Evolutionary conservation across 2,888 invertebrate genomes (phyloP).

Genomic region (Leptinotarsa haldemani): DNA sequence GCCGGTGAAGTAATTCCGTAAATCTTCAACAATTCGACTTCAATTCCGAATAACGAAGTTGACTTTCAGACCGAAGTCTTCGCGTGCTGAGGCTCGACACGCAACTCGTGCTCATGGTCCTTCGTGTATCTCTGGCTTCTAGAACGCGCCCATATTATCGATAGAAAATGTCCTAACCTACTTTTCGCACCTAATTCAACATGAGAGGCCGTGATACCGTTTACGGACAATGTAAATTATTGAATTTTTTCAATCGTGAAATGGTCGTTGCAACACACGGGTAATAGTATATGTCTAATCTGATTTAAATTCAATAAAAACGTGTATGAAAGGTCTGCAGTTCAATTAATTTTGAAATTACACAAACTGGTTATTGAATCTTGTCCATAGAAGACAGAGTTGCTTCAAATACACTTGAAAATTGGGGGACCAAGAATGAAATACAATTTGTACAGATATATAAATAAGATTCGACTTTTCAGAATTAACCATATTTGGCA

Average conservation of each 20-base stretch:
- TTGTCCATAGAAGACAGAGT: no score
- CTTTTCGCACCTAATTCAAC: conserved; percentile 48
- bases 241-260: conserved; percentile 8
- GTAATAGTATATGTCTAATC: not conserved
- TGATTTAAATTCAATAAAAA: conserved; percentile 14
- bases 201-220: conserved; percentile 21
- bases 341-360: not conserved
- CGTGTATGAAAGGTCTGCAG: not conserved
- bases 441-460: no score
- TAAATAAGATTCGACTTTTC: no score
- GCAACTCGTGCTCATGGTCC: conserved; percentile 46
- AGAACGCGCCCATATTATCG: conserved; percentile 47
- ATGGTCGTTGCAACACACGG: conserved; percentile 4
- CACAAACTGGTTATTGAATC: not conserved
- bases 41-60: conserved; percentile 51
- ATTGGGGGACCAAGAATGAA: no score
- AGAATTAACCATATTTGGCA: no score
- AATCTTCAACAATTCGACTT: conserved; percentile 40
- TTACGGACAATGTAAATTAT: conserved; percentile 24
- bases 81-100: conserved; percentile 49
- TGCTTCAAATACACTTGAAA: no score
- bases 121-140: conserved; percentile 47
- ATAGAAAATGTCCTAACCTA: conserved; percentile 51
- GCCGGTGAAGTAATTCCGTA: not conserved
- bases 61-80: conserved; percentile 47